Base-by-base conservation (phyloP, 2,113 vertebrate genomes). In the Eptatretus burgeri region DNA sequence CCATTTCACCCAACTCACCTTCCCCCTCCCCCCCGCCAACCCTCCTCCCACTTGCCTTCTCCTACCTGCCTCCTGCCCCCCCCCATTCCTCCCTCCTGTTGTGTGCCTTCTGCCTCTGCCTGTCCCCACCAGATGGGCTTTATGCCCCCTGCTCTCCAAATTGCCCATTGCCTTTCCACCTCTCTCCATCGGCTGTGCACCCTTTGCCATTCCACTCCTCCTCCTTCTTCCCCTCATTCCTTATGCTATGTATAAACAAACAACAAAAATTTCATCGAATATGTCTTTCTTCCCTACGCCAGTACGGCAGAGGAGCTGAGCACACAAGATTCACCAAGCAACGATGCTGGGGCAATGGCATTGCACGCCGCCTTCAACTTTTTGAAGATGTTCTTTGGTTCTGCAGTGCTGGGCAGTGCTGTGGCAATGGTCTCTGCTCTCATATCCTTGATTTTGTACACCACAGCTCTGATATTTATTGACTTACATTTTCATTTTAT, bases 361-460 rank as follows among this genome's bases (percentile, higher is more conserved):
- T 64, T 86, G 13, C 89, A 95, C 72, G 91, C 91, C 2, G 73
- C 94, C 65, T 78, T 78, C 56, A 93, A 98, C 74, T 98, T 98
- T 69, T 81, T 98, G 18, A 79, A 93, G 71, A 98, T 98, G 91
- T 98, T 98, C 73, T 98, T 98, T 20, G 91, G 91, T 65, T 98
- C 91, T 3, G 83, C 91, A 14, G 91, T 87, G 0, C 79, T 98
- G 27, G 91, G 91, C 72, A 98, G 86, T 1, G 83, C 95, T 67
- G 94, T 84, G 4, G 91, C 88, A 70, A 82, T 98, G 69, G 94
- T 98, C 77, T 98, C 91, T 52, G 83, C 91, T 68, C 67, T 98
- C 70, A 93, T 98, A 98, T 95, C 86, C 84, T 78, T 75, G 19
- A 2, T 66, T 52, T 51, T 9, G 8, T n/a, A 13, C 56, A 13